Evolutionary conservation across 2,888 invertebrate species (phyloP).

Genomic region (Acrocera orbiculus): DNA sequence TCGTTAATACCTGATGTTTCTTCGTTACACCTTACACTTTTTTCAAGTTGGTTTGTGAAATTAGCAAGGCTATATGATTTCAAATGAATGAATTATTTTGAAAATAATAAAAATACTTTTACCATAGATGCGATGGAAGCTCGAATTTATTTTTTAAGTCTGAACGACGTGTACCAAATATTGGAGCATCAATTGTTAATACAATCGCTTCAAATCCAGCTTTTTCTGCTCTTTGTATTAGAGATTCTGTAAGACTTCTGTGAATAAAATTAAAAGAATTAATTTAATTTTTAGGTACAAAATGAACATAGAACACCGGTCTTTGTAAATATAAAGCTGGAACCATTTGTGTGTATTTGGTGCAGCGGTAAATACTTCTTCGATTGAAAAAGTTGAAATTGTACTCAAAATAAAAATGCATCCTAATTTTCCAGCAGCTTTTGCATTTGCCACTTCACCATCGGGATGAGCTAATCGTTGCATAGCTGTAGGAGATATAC

Average conservation of each 20-base stretch:
- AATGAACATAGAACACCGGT: constrained; percentile 46
- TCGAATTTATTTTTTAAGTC: constrained; percentile 72
- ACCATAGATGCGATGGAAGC: constrained; percentile 60
- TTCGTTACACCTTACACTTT: constrained; percentile 52
- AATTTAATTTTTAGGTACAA: constrained; percentile 9
- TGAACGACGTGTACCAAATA: constrained; percentile 65
- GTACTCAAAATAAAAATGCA: constrained; percentile 73
- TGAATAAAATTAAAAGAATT: constrained; percentile 23
- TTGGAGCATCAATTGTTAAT: constrained; percentile 74
- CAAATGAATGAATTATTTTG: not conserved
- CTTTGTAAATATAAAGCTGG: constrained; percentile 77
- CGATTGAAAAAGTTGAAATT: constrained; percentile 69
- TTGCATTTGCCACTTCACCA: constrained; percentile 69
- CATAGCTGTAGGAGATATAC: constrained; percentile 80
- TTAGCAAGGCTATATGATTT: constrained; percentile 52
- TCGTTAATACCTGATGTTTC: constrained; percentile 56
- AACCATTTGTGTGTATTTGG: constrained; percentile 71
- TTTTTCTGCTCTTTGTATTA: constrained; percentile 61
- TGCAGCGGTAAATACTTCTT: constrained; percentile 65
- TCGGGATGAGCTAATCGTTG: constrained; percentile 80
- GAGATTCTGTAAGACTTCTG: constrained; percentile 42
- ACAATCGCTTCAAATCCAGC: constrained; percentile 76
- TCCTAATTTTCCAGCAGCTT: constrained; percentile 61
- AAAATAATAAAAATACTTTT: not conserved
- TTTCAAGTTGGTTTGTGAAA: constrained; percentile 36